Conservation (phyloP, 2,113 vertebrate species). For the Ploceus nigricollis region DNA sequence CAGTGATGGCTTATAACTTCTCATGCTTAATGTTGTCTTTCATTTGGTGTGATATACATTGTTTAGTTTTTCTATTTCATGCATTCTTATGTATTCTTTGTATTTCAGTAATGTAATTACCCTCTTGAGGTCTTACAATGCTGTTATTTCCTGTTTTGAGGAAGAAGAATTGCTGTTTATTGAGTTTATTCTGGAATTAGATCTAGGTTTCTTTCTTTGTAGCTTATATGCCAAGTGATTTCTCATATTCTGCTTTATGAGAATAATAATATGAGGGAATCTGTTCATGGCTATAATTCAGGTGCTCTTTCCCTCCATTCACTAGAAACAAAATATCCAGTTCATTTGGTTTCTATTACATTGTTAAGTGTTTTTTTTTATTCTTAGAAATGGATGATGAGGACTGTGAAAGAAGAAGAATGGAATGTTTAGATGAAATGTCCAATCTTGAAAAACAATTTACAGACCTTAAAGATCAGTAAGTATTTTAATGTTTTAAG, state of each 20-base stretch:
- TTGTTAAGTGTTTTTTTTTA: background rate
- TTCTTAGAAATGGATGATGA: conserved; percentile 94
- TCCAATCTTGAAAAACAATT: conserved; percentile 98
- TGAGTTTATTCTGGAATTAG: background rate
- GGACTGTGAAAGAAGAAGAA: conserved; percentile 96
- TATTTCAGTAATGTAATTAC: background rate
- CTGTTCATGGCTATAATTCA: background rate
- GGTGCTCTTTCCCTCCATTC: background rate
- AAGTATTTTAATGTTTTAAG: conserved; percentile 66
- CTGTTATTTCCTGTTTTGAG: background rate
- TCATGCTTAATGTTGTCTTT: background rate
- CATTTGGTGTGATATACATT: background rate
- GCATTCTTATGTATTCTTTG: background rate
- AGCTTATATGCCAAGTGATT: background rate
- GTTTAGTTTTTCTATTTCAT: background rate
- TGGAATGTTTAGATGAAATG: conserved; percentile 99
- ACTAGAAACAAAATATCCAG: background rate
- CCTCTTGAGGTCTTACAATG: background rate
- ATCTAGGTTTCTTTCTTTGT: background rate
- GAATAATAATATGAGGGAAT: background rate
- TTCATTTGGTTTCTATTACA: background rate
- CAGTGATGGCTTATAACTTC: background rate
- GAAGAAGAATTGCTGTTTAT: background rate
- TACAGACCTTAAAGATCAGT: conserved; percentile 99
- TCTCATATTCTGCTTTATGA: background rate